phyloP scores from a whole-genome alignment of 2,113 vertebrate species.

The Axis porcinus region DNA sequence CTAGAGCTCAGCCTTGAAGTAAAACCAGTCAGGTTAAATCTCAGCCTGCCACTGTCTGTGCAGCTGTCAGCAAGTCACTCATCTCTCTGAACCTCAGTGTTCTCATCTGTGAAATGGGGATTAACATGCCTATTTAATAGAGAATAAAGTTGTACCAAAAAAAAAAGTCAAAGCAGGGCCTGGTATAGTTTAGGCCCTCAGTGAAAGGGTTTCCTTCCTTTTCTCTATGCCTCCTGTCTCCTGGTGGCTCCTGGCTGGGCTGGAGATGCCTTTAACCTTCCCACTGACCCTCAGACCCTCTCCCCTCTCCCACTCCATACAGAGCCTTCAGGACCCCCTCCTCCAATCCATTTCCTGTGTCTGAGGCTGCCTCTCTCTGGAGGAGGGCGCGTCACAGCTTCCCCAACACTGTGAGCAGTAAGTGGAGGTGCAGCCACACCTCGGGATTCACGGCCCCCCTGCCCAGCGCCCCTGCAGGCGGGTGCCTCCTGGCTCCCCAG shows the following conservation, averaged over 20 bases:
- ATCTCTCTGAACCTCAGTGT: neutral
- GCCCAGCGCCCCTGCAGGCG: neutral
- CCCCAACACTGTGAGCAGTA: neutral
- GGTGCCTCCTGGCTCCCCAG: neutral
- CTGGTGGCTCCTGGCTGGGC: neutral
- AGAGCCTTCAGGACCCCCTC: too few relatives aligned
- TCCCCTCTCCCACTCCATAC: neutral
- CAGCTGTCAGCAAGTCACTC: neutral
- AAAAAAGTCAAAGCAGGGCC: neutral
- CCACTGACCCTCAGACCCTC: neutral
- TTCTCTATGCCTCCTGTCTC: neutral
- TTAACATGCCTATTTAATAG: neutral
- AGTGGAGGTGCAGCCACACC: neutral
- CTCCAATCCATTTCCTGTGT: neutral
- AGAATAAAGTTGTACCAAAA: neutral
- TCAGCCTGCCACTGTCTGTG: neutral
- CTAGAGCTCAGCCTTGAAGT: neutral
- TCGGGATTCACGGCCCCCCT: neutral
- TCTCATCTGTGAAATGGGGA: neutral
- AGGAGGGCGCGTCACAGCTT: neutral
- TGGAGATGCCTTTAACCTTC: neutral
- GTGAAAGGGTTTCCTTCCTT: neutral
- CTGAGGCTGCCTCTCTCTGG: neutral
- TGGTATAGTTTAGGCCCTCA: neutral
- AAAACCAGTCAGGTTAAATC: neutral